These are phyloP conservation scores for Drosophila paranaensis DNA, from an alignment of 2,888 invertebrate species.

Conservation along the genomic window DNA sequence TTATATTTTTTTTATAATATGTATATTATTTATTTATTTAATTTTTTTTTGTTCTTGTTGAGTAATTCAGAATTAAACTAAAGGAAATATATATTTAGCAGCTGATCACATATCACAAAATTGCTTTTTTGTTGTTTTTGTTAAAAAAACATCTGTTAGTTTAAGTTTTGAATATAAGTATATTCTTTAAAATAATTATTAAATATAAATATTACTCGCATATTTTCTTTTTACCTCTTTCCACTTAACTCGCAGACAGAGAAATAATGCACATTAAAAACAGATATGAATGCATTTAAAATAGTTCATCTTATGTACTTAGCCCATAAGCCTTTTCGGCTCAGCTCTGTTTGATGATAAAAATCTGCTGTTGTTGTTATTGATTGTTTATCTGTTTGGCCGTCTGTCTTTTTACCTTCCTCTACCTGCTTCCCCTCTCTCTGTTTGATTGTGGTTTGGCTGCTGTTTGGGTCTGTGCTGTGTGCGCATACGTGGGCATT, in stretches of 20 bases:
- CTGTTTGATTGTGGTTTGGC: slow-evolving; percentile 38
- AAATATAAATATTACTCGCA: neutral
- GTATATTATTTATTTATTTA: too few relatives aligned
- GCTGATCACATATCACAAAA: too few relatives aligned
- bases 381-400: slow-evolving; percentile 1
- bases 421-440: neutral
- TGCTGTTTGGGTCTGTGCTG: slow-evolving; percentile 6
- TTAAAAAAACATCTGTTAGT: too few relatives aligned
- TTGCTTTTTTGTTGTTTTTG: too few relatives aligned
- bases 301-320: slow-evolving; percentile 20
- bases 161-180: too few relatives aligned
- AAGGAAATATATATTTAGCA: too few relatives aligned
- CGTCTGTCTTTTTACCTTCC: neutral
- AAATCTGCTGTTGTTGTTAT: slow-evolving; percentile 33
- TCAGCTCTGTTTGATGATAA: slow-evolving; percentile 20
- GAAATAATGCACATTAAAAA: neutral
- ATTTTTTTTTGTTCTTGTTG: too few relatives aligned
- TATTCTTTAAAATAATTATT: neutral
- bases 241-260: neutral
- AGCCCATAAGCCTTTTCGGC: slow-evolving; percentile 49
- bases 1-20: too few relatives aligned
- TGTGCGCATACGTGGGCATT: slow-evolving; percentile 7
- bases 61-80: too few relatives aligned
- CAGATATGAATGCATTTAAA: slow-evolving; percentile 11
- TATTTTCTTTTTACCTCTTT: neutral